phyloP scores from a whole-genome alignment of 1,140 invertebrate species.

The Cotesia vestalis region DNA sequence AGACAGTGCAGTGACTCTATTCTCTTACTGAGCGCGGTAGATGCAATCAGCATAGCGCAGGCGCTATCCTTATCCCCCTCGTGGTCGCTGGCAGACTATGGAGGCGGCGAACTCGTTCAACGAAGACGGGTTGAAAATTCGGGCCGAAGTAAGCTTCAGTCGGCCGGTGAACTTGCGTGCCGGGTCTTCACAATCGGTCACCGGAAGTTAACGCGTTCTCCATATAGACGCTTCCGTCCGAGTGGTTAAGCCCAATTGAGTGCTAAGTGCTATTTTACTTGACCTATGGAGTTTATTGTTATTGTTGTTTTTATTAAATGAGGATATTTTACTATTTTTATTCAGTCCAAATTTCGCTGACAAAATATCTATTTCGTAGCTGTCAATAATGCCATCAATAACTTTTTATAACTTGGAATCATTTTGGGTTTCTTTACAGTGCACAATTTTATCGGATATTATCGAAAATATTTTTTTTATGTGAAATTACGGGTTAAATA shows the following conservation, averaged over 20 bases:
- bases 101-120: slow-evolving; percentile 54
- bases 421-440: too few relatives aligned
- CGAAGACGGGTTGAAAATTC: slow-evolving; percentile 52
- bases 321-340: background rate
- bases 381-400: too few relatives aligned
- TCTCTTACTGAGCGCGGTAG: slow-evolving; percentile 22
- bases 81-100: slow-evolving; percentile 36
- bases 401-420: too few relatives aligned
- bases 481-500: too few relatives aligned
- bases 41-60: slow-evolving; percentile 21
- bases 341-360: too few relatives aligned
- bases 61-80: slow-evolving; percentile 38
- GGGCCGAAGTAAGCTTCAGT: slow-evolving; percentile 57
- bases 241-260: background rate
- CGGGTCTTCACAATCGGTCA: slow-evolving; percentile 52
- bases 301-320: background rate
- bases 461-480: too few relatives aligned
- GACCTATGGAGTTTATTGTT: background rate
- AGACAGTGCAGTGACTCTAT: slow-evolving; percentile 1
- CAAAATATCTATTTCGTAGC: too few relatives aligned
- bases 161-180: slow-evolving; percentile 65
- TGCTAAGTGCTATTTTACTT: background rate
- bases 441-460: too few relatives aligned
- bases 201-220: slow-evolving; percentile 25
- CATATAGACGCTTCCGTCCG: slow-evolving; percentile 5